A percentile compares a stretch with the other conserved stretches of the same genome.
Conservation (phyloP, 2,113 vertebrate genomes). For the Tachuris rubrigastra region DNA sequence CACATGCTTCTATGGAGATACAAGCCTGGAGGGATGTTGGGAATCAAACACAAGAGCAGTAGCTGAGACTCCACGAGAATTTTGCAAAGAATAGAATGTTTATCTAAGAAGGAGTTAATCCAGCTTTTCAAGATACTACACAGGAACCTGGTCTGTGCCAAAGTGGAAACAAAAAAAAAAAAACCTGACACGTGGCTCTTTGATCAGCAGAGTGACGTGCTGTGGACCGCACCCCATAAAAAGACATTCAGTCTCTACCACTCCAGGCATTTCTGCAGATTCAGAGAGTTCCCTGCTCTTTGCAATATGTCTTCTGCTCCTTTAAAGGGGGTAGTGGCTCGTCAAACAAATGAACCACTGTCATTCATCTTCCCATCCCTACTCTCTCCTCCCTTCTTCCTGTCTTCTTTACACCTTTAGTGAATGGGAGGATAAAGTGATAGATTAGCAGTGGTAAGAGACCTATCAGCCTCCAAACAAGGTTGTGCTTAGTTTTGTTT, state of each 20-base stretch:
- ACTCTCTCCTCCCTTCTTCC: not conserved
- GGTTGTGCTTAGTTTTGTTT: not conserved
- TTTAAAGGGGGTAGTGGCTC: not conserved
- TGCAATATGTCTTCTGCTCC: not conserved
- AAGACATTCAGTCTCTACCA: not conserved
- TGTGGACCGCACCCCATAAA: not conserved
- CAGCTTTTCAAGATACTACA: not conserved
- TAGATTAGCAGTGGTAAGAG: not conserved
- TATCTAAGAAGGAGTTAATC: not conserved
- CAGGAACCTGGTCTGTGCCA: not conserved
- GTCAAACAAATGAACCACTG: not conserved
- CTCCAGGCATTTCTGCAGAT: not conserved
- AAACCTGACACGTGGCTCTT: not conserved
- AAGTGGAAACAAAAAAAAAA: not conserved
- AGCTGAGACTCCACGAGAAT: not conserved
- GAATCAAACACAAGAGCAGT: not conserved
- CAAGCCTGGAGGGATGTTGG: not conserved
- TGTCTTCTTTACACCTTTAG: not conserved
- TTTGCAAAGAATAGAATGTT: not conserved
- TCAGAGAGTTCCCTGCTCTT: not conserved
- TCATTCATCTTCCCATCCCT: not conserved
- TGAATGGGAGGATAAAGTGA: not conserved
- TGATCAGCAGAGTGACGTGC: not conserved
- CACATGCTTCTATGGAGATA: not conserved
- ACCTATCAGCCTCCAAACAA: not conserved